Conservation (phyloP, 2,113 vertebrate species). For the Thryonomys swinderianus region DNA sequence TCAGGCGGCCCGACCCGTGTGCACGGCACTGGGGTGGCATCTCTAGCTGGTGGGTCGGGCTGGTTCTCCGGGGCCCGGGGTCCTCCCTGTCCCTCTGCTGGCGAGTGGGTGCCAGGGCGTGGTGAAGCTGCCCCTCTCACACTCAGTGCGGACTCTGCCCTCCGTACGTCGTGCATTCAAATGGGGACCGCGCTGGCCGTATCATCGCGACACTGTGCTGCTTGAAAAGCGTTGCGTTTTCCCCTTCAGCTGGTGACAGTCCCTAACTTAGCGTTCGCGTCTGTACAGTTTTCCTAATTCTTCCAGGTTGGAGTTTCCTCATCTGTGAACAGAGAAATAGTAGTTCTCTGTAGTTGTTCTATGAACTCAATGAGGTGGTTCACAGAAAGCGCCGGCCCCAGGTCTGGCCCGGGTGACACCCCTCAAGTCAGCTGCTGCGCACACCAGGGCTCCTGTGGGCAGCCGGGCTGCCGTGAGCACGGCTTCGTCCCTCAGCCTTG, state of each 20-base stretch:
- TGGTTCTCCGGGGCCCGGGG: conserved; percentile 22
- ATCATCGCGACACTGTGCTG: neutral
- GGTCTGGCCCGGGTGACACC: neutral
- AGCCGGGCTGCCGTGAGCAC: neutral
- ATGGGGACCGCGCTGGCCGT: conserved; percentile 2
- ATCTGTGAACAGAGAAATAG: neutral
- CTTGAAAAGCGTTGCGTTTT: no score
- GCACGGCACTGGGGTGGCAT: accelerated
- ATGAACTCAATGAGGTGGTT: neutral
- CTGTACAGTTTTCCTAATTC: neutral
- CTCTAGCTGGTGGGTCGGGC: neutral
- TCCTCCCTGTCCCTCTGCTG: neutral
- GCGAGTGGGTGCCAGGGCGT: neutral
- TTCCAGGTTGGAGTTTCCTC: neutral
- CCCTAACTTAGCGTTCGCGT: neutral
- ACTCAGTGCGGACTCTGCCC: neutral
- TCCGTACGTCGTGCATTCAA: neutral
- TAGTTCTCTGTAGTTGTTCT: neutral
- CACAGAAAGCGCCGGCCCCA: neutral
- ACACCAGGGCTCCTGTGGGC: neutral
- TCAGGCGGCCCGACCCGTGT: neutral
- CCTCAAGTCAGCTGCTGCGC: no score
- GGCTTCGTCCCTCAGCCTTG: neutral
- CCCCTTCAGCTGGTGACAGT: no score
- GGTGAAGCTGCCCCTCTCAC: conserved; percentile 4